These are phyloP conservation scores for Rhopalosiphum maidis DNA, from an alignment of 1,140 invertebrate genomes.

Conservation along the genomic window DNA sequence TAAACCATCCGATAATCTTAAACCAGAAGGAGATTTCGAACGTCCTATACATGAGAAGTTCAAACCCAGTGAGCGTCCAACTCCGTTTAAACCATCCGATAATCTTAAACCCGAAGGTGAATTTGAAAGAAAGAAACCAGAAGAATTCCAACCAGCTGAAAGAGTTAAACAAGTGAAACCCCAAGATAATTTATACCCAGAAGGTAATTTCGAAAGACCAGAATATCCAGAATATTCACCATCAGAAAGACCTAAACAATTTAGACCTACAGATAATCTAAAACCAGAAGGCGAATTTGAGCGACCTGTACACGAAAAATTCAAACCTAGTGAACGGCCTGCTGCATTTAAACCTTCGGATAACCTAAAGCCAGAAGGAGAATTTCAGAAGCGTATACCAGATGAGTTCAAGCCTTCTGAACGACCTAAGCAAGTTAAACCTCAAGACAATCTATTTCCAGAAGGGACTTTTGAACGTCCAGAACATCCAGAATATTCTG, in stretches of 20 bases:
- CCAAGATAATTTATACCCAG: constrained; percentile 56
- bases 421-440: constrained; percentile 63
- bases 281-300: constrained; percentile 63
- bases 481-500: constrained; percentile 61
- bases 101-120: not conserved
- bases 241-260: constrained; percentile 64
- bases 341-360: constrained; percentile 63
- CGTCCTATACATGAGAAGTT: not conserved
- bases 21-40: not conserved
- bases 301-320: constrained; percentile 24
- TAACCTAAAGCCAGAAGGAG: constrained; percentile 66
- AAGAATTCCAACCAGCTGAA: not conserved
- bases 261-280: constrained; percentile 66
- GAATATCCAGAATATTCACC: constrained; percentile 66
- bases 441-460: not conserved
- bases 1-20: not conserved
- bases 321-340: constrained; percentile 63
- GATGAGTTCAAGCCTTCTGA: constrained; percentile 64
- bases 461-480: not conserved
- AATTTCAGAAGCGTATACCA: constrained; percentile 63
- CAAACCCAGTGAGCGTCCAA: not conserved
- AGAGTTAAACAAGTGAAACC: not conserved
- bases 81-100: not conserved
- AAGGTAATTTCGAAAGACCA: constrained; percentile 69
- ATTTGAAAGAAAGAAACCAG: constrained; percentile 61